Base-by-base conservation (phyloP, 1,140 invertebrate species). In the Leptopilina boulardi region DNA sequence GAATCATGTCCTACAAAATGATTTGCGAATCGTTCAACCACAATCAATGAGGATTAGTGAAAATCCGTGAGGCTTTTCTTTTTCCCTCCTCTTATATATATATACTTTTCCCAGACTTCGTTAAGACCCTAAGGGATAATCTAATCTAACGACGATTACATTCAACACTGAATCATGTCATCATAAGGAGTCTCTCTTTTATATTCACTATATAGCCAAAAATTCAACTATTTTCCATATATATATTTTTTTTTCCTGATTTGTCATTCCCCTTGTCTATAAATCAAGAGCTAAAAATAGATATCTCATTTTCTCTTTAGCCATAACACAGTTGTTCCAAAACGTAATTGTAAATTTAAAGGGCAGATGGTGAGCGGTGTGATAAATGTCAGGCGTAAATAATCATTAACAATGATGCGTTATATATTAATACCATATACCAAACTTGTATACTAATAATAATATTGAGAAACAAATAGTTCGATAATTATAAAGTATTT, bases 321-420 rank as follows among this genome's bases (percentile, higher is more conserved):
- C n/a, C n/a, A n/a, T n/a, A 56, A 3, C 18, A 13, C 66, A 23
- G 75, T 51, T 70, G 71, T 23, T 73, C 44, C 71, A 18, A 23
- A 23, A n/a, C 56, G 44, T 70, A 77, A 77, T 77, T 75, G 77
- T 78, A 79, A 82, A 79, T 75, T 71, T 75, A 42, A 82, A 70
- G 56, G 54, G 73, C 73, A 42, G 72, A 73, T 75, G 70, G 78
- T 80, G 80, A 82, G 78, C 78, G 75, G 77, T 73, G 78, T 75
- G 70, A 79, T 82, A 80, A 80, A 80, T 70, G 78, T 78, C 81
- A 77, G 42, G 34, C 78, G 75, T 77, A 80, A 82, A 82, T 80
- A 77, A 82, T 80, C 81, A 75, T 80, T 80, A 73, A 82, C 13
- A 56, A 21, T 18, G 23, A 56, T 26, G 54, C 54, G 19, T 21